Evolutionary conservation across 1,140 invertebrate species (phyloP), one percentile per base, ranked within the genome.

Genomic region (Gonatopus flavifemur): DNA sequence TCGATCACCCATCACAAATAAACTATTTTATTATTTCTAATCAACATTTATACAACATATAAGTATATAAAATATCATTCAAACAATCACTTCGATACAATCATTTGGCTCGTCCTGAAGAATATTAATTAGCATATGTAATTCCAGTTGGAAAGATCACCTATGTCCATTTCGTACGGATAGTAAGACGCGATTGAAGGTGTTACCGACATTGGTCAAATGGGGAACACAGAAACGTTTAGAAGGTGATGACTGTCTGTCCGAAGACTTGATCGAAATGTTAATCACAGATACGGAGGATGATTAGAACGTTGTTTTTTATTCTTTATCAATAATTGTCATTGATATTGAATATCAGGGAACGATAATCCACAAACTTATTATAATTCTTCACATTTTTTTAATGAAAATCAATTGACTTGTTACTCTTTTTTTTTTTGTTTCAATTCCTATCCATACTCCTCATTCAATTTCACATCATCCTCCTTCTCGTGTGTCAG

Each of bases 141-240:
- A 7, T 46, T 43, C 13, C 62, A 89, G 88, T 46, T 90, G 89
- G 88, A 89, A 89, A 72, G 81, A 90, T 70, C 74, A 72, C 38
- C 82, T 85, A 8, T 88, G 86, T 67, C 83, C 87, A 21, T 91
- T 91, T 65, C 80, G 88, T 40, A 88, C 84, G 37, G 84, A 90
- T 67, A 61, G 75, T 35, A 81, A 82, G 32, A 83, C 83, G 1
- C 83, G 82, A 57, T 68, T 91, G 32, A 82, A 86, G 55, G 86
- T 87, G 15, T 76, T 92, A 33, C 89, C 89, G 1, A 91, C 89
- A 1, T 66, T 92, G 10, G 72, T 85, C 21, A 80, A 78, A 65
- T 91, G 88, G 88, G 84, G 84, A 55, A 82, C 82, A 2, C 85
- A 87, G 1, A 86, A 89, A 66, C 82, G 84, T 45, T 66, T 91